phyloP scores from a whole-genome alignment of 1,140 invertebrate genomes.

The Hypothenemus hampei region DNA sequence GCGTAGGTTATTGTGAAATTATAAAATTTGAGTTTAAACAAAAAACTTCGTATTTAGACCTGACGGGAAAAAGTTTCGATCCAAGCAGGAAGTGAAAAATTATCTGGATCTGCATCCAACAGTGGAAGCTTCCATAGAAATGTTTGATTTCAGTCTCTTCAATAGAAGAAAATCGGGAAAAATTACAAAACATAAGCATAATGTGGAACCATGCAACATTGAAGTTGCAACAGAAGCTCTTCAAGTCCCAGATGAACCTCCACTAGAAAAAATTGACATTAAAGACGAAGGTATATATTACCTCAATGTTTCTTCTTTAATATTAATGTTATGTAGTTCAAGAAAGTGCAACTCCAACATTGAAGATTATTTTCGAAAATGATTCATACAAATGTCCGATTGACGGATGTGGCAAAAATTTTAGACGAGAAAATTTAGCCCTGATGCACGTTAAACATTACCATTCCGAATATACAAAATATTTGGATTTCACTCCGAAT shows the following conservation, averaged over 20 bases:
- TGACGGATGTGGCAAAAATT: conserved; percentile 79
- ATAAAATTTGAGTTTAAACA: too few relatives aligned
- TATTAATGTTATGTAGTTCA: too few relatives aligned
- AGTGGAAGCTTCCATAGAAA: conserved; percentile 50
- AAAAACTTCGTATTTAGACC: conserved; percentile 56
- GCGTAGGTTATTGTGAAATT: too few relatives aligned
- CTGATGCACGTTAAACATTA: conserved; percentile 91
- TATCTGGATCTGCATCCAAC: conserved; percentile 51
- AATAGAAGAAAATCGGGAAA: conserved; percentile 47
- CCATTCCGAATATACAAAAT: conserved; percentile 72
- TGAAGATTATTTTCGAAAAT: conserved; percentile 49
- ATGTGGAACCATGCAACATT: too few relatives aligned
- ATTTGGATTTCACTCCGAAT: conserved; percentile 73
- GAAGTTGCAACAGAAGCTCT: too few relatives aligned
- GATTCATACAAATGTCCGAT: conserved; percentile 74
- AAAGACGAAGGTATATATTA: too few relatives aligned
- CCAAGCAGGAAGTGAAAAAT: conserved; percentile 54
- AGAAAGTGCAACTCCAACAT: neutral
- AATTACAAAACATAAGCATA: conserved; percentile 5
- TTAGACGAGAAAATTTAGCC: conserved; percentile 82
- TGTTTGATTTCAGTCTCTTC: conserved; percentile 57
- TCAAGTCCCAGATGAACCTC: too few relatives aligned
- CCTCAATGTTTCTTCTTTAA: too few relatives aligned
- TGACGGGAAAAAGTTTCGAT: conserved; percentile 56
- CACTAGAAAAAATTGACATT: too few relatives aligned